Evolutionary conservation across 2,113 vertebrate genomes (phyloP), one percentile per base, ranked within the genome.

Genomic region (Phyllopteryx taeniolatus): DNA sequence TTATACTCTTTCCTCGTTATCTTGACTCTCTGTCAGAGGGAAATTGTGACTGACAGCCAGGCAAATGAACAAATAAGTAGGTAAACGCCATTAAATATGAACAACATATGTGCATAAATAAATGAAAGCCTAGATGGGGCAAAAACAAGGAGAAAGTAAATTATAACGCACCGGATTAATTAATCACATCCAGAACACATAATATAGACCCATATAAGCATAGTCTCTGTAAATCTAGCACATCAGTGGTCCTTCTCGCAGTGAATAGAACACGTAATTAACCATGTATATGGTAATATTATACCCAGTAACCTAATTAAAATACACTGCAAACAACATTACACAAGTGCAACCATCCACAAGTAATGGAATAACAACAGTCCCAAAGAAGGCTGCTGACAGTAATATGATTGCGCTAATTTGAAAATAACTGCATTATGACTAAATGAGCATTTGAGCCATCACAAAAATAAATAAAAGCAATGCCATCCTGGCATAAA

Each of bases 21-120:
- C n/a, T n/a, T n/a, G n/a, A n/a, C n/a, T n/a, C n/a, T n/a, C 27
- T 27, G 27, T 27, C 27, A 27, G 27, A 27, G 27, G 27, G 27
- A 27, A 27, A 27, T 27, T 27, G 27, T 27, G 27, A 27, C 27
- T 27, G 27, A 27, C 80, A 78, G 83, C 72, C 15, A 12, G 64
- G 76, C 79, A 80, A 83, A 86, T 83, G 66, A 81, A 79, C 44
- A 70, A 77, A 92, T 90, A 71, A 88, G 88, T 90, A 85, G 19
- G 74, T 89, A 80, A 92, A 86, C 73, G 47, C 9, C 49, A 74
- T 84, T 73, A 84, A 84, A 87, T 79, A 85, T 85, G 76, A 56
- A 87, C 51, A 19, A 61, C 62, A 78, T 78, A 79, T 76, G 73
- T 63, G 79, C 71, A 84, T 88, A 51, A 89, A 91, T 82, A 87